Evolutionary conservation across 2,113 vertebrate genomes (phyloP).

Genomic region (Oryzias javanicus): DNA sequence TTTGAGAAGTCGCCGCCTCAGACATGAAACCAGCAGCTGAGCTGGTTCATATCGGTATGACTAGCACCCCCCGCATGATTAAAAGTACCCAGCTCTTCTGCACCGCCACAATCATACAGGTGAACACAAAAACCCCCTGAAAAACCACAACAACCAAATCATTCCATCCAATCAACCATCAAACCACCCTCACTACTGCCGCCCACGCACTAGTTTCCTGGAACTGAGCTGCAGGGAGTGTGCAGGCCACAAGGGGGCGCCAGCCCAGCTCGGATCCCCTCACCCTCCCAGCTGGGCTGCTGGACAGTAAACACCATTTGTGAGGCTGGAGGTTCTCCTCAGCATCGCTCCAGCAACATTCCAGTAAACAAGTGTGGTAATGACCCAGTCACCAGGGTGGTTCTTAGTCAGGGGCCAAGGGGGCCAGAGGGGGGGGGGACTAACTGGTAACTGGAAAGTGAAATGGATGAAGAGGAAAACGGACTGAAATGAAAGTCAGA

Average conservation of each 20-base stretch:
- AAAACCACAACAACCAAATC: background rate
- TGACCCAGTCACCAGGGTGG: background rate
- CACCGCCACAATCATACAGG: background rate
- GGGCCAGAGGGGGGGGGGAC: too few relatives aligned
- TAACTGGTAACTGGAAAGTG: constrained; percentile 29
- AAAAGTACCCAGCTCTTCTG: constrained; percentile 31
- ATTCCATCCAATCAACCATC: background rate
- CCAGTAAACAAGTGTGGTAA: background rate
- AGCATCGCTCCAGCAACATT: background rate
- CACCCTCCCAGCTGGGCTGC: background rate
- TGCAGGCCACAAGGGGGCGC: constrained; percentile 30
- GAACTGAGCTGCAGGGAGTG: constrained; percentile 28
- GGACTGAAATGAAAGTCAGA: too few relatives aligned
- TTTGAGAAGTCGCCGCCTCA: too few relatives aligned
- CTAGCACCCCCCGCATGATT: background rate
- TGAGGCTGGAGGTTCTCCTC: background rate
- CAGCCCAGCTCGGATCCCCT: constrained; percentile 1
- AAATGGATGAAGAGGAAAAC: too few relatives aligned
- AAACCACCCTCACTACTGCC: constrained; percentile 4
- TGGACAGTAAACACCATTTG: background rate
- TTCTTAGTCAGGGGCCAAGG: too few relatives aligned
- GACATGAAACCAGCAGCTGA: background rate
- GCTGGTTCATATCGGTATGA: constrained; percentile 15
- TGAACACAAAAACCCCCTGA: background rate
- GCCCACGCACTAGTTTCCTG: constrained; percentile 63